These are phyloP conservation scores for Listrodromus nycthemerus DNA, from an alignment of 2,888 invertebrate species.

Conservation along the genomic window DNA sequence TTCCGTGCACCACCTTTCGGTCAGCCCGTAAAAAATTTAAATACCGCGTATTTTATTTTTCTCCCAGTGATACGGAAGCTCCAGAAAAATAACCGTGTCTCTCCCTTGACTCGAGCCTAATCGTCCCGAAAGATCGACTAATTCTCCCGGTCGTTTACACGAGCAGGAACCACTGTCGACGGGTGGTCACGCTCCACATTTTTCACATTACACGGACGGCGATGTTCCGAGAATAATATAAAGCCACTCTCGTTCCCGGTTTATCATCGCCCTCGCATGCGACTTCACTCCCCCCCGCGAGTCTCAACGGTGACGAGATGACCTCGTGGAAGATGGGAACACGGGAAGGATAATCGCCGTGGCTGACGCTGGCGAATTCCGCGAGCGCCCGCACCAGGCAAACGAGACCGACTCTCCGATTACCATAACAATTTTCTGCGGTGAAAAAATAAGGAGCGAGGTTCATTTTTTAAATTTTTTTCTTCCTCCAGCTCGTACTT, in stretches of 20 bases:
- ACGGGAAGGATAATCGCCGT: conserved; percentile 67
- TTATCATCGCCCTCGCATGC: conserved; percentile 57
- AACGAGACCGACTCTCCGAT: conserved; percentile 69
- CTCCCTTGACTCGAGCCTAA: conserved; percentile 52
- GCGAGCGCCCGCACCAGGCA: conserved; percentile 54
- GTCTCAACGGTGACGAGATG: conserved; percentile 72
- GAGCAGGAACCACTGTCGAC: conserved; percentile 57
- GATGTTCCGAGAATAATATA: conserved; percentile 74
- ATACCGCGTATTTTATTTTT: too few species aligned
- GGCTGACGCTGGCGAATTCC: conserved; percentile 64
- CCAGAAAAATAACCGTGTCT: neutral
- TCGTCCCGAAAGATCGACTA: conserved; percentile 69
- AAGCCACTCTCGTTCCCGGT: conserved; percentile 8
- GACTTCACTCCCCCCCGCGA: conserved; percentile 33
- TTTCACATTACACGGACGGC: conserved; percentile 75
- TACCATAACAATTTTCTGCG: conserved; percentile 41
- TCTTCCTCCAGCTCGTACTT: conserved; percentile 1
- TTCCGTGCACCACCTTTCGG: too few species aligned
- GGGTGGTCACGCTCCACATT: conserved; percentile 74
- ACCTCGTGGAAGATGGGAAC: conserved; percentile 75
- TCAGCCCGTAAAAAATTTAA: too few species aligned
- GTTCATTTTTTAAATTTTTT: too few species aligned
- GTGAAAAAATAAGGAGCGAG: too few species aligned
- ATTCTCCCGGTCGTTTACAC: conserved; percentile 61
- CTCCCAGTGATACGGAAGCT: neutral